Evolutionary conservation across 2,113 vertebrate species (phyloP).

Genomic region (Aegypius monachus): DNA sequence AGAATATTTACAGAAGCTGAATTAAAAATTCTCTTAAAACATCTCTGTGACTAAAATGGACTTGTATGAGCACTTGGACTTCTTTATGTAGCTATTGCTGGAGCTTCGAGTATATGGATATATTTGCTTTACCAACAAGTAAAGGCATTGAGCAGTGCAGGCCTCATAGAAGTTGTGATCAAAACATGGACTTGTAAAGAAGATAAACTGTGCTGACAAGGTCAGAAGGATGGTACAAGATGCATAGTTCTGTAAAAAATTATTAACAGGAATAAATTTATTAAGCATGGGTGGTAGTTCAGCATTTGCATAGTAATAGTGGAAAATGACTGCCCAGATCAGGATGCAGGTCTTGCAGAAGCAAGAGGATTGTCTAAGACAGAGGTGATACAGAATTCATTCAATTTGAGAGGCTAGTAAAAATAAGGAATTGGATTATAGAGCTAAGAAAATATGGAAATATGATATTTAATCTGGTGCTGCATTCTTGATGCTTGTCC

Average conservation of each 20-base stretch:
- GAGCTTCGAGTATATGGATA: rapidly evolving
- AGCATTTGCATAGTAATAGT: background rate
- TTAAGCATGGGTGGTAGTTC: background rate
- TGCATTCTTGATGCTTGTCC: background rate
- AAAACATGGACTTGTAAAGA: background rate
- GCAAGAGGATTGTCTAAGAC: background rate
- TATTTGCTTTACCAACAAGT: background rate
- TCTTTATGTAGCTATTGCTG: background rate
- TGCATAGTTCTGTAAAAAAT: background rate
- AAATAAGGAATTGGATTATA: background rate
- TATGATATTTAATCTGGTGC: background rate
- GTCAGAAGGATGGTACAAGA: background rate
- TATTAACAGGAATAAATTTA: background rate
- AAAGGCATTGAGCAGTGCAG: background rate
- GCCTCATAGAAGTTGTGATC: background rate
- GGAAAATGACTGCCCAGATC: background rate
- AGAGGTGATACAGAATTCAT: background rate
- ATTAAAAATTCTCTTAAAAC: background rate
- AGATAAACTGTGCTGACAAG: background rate
- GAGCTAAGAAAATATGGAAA: background rate
- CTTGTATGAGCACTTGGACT: background rate
- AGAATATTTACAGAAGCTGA: background rate
- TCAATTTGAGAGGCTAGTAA: background rate
- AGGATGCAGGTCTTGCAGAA: background rate
- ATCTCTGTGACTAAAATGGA: background rate